Base-by-base conservation (phyloP, 2,888 invertebrate species). In the Rhagonycha lutea region DNA sequence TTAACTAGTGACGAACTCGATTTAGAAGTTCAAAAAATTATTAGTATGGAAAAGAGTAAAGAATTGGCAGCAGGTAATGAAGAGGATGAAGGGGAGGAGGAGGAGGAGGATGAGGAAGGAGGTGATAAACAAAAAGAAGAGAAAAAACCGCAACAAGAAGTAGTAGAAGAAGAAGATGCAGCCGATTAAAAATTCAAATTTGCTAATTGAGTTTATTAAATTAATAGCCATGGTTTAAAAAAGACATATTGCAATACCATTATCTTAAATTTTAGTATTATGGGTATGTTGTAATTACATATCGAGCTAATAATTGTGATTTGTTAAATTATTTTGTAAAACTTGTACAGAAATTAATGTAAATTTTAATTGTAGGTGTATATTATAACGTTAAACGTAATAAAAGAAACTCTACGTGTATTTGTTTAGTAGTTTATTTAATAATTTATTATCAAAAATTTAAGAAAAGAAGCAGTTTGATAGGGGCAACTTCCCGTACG, bases 401-500 rank as follows among this genome's bases (percentile, higher is more conserved):
- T 24, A 65, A 47, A 47, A 47, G n/a, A 47, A 47, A 47, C n/a
- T 47, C 47, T 47, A n/a, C 10, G 23, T 62, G 62, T 18, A 18
- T 62, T 18, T 2, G 18, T 62, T 18, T 10, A 60, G 12, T 10
- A 61, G 14, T 26, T 26, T 7, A 26, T 26, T 24, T 24, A 24
- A 24, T 24, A n/a, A n/a, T n/a, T n/a, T 2, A 18, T 18, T 8
- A 14, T 7, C n/a, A 14, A 14, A 61, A 14, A 14, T 14, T 1
- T 10, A 14, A 61, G 14, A 14, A 0, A 10, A 61, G 8, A 61
- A 47, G 1, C 47, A 47, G 10, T 61, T 14, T 7, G 8, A 1
- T 2, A 9, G 1, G 14, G 8, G n/a, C 7, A 23, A 92, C 92
- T 92, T 91, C 91, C 84, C 92, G 92, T 83, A 85, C 86, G 81